Evolutionary conservation across 2,888 invertebrate species (phyloP), one percentile per base, ranked within the genome.

Genomic region (Spodoptera picta): DNA sequence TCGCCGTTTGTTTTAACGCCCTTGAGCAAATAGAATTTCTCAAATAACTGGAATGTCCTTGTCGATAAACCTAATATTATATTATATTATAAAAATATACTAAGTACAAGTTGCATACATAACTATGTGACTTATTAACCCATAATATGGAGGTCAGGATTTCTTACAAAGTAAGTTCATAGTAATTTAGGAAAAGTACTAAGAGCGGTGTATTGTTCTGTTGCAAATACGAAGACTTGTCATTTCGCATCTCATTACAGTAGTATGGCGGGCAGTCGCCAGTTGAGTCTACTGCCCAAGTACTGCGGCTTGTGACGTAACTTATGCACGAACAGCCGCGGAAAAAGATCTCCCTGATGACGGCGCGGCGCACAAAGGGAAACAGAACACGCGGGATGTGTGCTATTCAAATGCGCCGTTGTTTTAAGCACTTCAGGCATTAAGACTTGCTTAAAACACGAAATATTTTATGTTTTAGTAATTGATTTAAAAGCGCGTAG

Each of bases 201-300:
- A 58, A 45, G 19, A 45, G n/a, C 31, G 5, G 46, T 11, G 31
- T 59, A 58, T 68, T 66, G 47, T 73, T 73, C 12, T 42, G 42
- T 65, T 77, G 74, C 62, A 70, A 77, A 63, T 72, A 57, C 63
- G 60, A 50, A 59, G 68, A 71, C 66, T 75, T 77, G 70, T 78
- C 65, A 73, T 72, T 79, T 80, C 55, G 65, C 72, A 74, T 81
- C 75, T 78, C 73, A 73, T 82, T 82, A 84, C 69, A 66, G 57
- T 71, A 61, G 57, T 47, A 66, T 65, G 56, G 63, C 64, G 57
- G 50, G 64, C 73, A 50, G 60, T 69, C 58, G 65, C 50, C 44
- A 66, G 19, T 19, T 19, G 19, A 19, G 69, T 72, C 65, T 64
- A 69, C 76, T 70, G 77, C 75, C 79, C 73, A 82, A 75, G 79